A percentile compares a stretch with the other conserved stretches of the same genome.
Evolutionary conservation across 2,797 vertebrate species (phyloP).

Genomic region (Parambassis ranga): DNA sequence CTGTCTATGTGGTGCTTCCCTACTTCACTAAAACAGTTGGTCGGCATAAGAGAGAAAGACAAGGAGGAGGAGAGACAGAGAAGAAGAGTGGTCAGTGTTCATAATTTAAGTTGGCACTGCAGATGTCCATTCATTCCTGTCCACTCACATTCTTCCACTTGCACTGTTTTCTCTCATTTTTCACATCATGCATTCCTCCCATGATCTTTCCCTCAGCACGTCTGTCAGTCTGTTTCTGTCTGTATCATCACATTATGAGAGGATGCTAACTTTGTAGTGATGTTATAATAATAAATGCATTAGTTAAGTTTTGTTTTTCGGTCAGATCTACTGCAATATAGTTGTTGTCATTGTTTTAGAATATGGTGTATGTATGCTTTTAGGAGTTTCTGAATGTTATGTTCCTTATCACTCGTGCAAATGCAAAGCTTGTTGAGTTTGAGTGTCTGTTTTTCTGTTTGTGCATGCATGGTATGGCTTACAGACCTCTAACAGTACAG

Average conservation of each 20-base stretch:
- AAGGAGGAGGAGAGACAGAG: background rate
- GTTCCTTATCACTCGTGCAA: constrained; percentile 2
- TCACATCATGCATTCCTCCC: background rate
- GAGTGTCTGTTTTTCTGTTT: background rate
- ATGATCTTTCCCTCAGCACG: background rate
- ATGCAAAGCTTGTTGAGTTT: constrained; percentile 1
- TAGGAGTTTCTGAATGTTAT: background rate
- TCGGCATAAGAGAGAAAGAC: constrained; percentile 31
- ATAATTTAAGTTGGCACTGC: constrained; percentile 63
- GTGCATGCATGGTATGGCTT: background rate
- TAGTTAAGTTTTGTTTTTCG: background rate
- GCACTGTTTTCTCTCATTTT: constrained; percentile 22
- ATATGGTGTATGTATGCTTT: background rate
- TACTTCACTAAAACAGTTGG: constrained; percentile 36
- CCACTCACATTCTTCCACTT: constrained; percentile 43
- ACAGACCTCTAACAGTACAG: background rate
- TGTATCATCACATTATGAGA: background rate
- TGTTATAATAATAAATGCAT: background rate
- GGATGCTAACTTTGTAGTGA: background rate
- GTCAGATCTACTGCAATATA: background rate
- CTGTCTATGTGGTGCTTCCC: constrained; percentile 32
- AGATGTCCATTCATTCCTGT: constrained; percentile 54
- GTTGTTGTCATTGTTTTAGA: background rate
- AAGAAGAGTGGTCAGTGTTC: constrained; percentile 46
- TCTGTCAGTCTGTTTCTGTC: background rate